These are phyloP conservation scores for Tiliqua scincoides DNA, from an alignment of 2,113 vertebrate species.

Conservation along the genomic window DNA sequence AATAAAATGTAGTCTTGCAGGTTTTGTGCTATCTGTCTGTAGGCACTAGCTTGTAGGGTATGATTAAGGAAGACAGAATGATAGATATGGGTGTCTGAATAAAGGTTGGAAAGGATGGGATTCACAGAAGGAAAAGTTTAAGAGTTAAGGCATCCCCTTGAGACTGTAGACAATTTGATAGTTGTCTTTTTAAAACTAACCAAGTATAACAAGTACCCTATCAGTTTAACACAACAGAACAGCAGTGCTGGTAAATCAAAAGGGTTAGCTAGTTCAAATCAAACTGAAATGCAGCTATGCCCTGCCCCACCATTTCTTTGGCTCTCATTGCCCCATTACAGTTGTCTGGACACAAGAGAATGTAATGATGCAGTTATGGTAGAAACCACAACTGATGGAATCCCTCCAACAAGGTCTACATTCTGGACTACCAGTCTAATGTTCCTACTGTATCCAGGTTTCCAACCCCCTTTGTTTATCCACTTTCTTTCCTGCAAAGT, in stretches of 20 bases:
- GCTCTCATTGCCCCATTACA: not conserved
- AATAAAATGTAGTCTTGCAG: not conserved
- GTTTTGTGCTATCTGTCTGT: not conserved
- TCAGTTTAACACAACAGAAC: not conserved
- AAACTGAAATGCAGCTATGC: not conserved
- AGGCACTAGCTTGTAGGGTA: not conserved
- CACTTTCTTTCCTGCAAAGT: not conserved
- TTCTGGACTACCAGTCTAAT: no score
- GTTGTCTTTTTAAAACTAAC: no score
- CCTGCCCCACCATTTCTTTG: no score
- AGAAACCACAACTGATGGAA: not conserved
- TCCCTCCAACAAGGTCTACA: not conserved
- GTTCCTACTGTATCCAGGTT: no score
- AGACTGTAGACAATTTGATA: no score
- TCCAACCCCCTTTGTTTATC: not conserved
- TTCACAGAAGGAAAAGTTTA: not conserved
- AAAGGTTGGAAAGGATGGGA: not conserved
- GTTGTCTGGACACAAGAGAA: not conserved
- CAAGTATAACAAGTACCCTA: not conserved
- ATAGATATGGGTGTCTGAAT: not conserved
- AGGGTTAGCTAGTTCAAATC: not conserved
- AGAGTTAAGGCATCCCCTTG: no score
- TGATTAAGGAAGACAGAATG: not conserved
- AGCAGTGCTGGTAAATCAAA: not conserved
- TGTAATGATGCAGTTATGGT: not conserved